Percentiles rank a stretch among this genome's conserved stretches.
Conservation (phyloP, 2,113 vertebrate species). For the Oplegnathus fasciatus region DNA sequence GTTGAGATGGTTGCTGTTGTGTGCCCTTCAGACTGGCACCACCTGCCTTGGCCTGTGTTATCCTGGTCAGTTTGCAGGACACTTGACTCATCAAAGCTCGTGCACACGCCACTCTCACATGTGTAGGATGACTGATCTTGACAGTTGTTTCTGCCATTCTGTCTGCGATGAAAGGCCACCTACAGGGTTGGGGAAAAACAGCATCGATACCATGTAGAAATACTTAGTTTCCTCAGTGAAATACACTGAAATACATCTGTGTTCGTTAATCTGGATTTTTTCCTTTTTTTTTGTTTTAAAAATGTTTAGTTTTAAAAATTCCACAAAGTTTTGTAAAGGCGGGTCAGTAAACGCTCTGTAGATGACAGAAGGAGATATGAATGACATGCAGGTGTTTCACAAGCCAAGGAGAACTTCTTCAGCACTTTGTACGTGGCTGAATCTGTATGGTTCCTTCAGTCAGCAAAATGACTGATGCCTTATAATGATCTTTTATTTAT, state of each 20-base stretch:
- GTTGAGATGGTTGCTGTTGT: slow-evolving; percentile 16
- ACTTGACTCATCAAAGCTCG: accelerated
- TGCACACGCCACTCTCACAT: slow-evolving; percentile 47
- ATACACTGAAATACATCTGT: neutral
- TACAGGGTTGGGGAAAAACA: slow-evolving; percentile 23
- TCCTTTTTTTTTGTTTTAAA: too few relatives aligned
- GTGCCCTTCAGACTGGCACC: slow-evolving; percentile 76
- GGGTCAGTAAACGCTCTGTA: neutral
- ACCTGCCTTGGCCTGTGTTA: slow-evolving; percentile 1
- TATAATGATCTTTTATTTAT: too few relatives aligned
- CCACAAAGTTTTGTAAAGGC: neutral
- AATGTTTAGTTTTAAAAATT: neutral
- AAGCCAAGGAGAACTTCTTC: neutral
- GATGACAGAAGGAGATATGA: neutral
- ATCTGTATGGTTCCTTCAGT: neutral
- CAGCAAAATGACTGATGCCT: neutral
- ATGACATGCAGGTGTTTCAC: neutral
- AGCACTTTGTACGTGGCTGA: accelerated
- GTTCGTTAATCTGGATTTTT: neutral
- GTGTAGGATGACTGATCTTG: neutral
- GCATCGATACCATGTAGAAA: too few relatives aligned
- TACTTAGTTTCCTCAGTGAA: too few relatives aligned
- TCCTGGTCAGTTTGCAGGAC: slow-evolving; percentile 54
- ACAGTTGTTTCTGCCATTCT: slow-evolving; percentile 65
- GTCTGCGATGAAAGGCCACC: slow-evolving; percentile 71